Conservation (phyloP, 2,888 invertebrate species). For the Ophion obscuratus region DNA sequence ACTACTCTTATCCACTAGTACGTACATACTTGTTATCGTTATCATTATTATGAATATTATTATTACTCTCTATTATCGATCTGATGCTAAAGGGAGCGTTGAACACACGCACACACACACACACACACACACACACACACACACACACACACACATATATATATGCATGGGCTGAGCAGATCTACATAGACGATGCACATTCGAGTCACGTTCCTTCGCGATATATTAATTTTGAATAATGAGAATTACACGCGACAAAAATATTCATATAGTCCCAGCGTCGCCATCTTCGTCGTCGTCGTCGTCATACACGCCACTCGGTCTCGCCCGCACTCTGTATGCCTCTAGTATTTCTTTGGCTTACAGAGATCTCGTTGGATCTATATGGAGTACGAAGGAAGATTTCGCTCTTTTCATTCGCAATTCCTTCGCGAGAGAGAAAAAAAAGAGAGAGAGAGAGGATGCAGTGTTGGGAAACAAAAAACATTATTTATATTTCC, state of each 20-base stretch:
- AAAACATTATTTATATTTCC: no score
- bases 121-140: no score
- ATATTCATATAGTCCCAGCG: conserved; percentile 58
- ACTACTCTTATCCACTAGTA: not conserved
- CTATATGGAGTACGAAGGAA: not conserved
- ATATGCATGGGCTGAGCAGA: not conserved
- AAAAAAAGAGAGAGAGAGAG: not conserved
- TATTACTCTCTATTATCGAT: not conserved
- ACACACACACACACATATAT: not conserved
- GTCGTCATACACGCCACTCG: conserved; percentile 8
- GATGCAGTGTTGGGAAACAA: no score
- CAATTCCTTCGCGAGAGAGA: not conserved
- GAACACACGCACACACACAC: no score
- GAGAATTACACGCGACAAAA: conserved; percentile 68
- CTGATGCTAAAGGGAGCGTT: not conserved
- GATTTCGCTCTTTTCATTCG: not conserved
- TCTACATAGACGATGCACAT: conserved; percentile 14
- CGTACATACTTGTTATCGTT: not conserved
- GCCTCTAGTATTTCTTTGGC: not conserved
- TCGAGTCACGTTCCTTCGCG: conserved; percentile 58
- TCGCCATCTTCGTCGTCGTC: conserved; percentile 18
- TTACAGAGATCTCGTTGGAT: not conserved
- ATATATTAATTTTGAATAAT: conserved; percentile 68
- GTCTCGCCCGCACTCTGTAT: not conserved
- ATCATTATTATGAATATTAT: not conserved